A percentile compares a stretch with the other conserved stretches of the same genome.
Conservation (phyloP, 2,113 vertebrate species). For the Indicator indicator region DNA sequence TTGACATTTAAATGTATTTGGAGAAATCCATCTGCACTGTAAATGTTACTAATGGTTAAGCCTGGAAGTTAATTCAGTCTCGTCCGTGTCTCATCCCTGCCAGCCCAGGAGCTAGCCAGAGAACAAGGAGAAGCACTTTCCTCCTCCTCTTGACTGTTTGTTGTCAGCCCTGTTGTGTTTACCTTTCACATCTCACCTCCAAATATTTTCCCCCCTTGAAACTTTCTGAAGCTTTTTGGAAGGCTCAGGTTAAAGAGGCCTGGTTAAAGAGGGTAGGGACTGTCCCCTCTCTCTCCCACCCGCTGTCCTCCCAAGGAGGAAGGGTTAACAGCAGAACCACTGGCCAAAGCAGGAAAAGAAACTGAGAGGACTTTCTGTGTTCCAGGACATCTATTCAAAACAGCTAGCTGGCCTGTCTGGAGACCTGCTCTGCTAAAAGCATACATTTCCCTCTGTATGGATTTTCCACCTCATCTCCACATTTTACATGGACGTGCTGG, state of each 20-base stretch:
- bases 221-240: not conserved
- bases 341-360: constrained; percentile 12
- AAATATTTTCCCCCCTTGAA: constrained; percentile 13
- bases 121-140: not conserved
- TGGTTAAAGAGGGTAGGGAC: not conserved
- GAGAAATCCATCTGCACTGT: not conserved
- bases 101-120: not conserved
- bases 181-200: not conserved
- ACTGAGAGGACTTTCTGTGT: not conserved
- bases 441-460: constrained; percentile 27
- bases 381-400: constrained; percentile 48
- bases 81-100: accelerated
- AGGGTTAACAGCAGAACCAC: constrained; percentile 18
- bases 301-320: not conserved
- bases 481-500: constrained; percentile 33
- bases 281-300: not conserved
- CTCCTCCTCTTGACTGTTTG: constrained; percentile 9
- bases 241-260: not conserved
- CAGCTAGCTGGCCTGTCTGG: constrained; percentile 26
- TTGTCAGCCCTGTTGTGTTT: not conserved
- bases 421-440: constrained; percentile 52
- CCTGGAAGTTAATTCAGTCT: not conserved
- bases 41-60: not conserved
- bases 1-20: not conserved
- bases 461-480: constrained; percentile 62